phyloP scores from a whole-genome alignment of 30 jellyfish, hydroid and myxozoan genomes.

The Pelagia noctiluca region DNA sequence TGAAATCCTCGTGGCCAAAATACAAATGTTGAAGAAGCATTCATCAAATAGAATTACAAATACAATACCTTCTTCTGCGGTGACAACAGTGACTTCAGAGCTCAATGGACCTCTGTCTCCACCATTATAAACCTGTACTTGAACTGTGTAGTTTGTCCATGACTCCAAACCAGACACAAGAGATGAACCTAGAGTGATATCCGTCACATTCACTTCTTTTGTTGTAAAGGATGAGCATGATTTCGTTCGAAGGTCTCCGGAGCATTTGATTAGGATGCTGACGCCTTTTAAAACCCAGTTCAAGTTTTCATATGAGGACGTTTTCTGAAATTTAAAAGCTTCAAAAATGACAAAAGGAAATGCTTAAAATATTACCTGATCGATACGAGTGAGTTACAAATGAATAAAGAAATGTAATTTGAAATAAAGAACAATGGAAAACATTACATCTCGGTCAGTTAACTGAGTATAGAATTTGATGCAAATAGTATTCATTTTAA shows the following conservation, averaged over 20 bases:
- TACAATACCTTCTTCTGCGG: slow-evolving; percentile 57
- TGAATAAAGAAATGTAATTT: too few relatives aligned
- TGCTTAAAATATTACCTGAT: too few relatives aligned
- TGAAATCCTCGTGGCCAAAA: too few relatives aligned
- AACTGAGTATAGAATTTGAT: too few relatives aligned
- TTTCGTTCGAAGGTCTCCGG: neutral
- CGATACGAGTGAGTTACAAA: too few relatives aligned
- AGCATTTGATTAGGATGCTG: neutral
- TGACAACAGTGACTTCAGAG: slow-evolving; percentile 15
- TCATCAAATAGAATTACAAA: neutral
- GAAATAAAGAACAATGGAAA: too few relatives aligned
- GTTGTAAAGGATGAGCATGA: neutral
- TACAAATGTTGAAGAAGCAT: too few relatives aligned
- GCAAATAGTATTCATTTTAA: too few relatives aligned
- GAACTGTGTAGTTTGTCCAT: slow-evolving; percentile 48
- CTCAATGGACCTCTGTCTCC: slow-evolving; percentile 46
- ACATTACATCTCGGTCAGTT: too few relatives aligned
- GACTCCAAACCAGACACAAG: neutral
- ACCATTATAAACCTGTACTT: slow-evolving; percentile 26
- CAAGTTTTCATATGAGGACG: slow-evolving; percentile 1
- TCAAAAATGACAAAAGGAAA: neutral
- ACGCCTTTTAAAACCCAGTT: slow-evolving; percentile 51
- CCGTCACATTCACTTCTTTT: neutral
- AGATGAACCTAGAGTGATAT: neutral
- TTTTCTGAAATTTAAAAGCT: slow-evolving; percentile 8